Conservation (phyloP, 2,888 invertebrate genomes). For the Folsomia manolachei region DNA sequence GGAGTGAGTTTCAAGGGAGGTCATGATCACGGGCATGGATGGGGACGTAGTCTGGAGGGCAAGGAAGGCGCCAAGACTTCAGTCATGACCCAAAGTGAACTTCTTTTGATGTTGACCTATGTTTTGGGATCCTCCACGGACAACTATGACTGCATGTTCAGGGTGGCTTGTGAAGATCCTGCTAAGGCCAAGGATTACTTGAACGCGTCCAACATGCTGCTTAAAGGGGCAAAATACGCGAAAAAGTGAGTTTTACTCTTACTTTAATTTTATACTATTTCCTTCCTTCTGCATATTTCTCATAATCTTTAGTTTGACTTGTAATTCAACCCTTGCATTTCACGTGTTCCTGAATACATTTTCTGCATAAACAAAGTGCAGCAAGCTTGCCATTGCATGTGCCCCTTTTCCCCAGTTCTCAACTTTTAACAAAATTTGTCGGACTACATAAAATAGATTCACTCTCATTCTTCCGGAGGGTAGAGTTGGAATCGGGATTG, state of each 20-base stretch:
- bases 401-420: constrained; percentile 42
- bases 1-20: constrained; percentile 50
- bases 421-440: constrained; percentile 27
- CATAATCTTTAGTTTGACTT: no score
- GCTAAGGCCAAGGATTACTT: constrained; percentile 70
- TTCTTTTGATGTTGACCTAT: constrained; percentile 68
- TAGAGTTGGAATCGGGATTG: no score
- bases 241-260: constrained; percentile 60
- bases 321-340: no score
- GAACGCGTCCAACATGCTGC: constrained; percentile 71
- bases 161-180: constrained; percentile 73
- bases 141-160: constrained; percentile 70
- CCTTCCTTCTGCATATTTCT: constrained; percentile 18
- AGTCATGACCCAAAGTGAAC: constrained; percentile 66
- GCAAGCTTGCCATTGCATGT: neutral
- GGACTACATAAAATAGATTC: constrained; percentile 38
- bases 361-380: no score
- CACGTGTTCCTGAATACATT: no score
- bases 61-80: constrained; percentile 38
- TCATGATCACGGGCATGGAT: constrained; percentile 61
- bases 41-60: constrained; percentile 42
- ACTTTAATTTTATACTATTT: no score
- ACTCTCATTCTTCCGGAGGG: no score
- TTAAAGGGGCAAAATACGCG: constrained; percentile 68
- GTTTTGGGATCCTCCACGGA: constrained; percentile 62